Conservation (phyloP, 2,113 vertebrate genomes). For the Pseudolaguvia tuberculata region DNA sequence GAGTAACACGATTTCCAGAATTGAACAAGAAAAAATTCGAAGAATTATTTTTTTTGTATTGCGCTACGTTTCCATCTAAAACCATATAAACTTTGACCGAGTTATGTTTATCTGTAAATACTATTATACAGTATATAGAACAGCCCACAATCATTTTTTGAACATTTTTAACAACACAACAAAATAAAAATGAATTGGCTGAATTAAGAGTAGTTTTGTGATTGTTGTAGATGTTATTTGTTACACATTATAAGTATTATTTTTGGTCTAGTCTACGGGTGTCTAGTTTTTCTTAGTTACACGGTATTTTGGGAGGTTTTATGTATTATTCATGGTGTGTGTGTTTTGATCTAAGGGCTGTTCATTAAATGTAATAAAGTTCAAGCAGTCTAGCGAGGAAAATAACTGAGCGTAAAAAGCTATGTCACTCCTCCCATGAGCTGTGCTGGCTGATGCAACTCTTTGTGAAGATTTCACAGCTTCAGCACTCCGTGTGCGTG, state of each 20-base stretch:
- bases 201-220: not conserved
- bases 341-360: not conserved
- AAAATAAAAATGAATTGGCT: not conserved
- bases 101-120: too few species aligned
- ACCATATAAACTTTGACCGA: too few species aligned
- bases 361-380: not conserved
- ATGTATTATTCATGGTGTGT: not conserved
- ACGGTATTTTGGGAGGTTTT: too few species aligned
- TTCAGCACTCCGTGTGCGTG: not conserved
- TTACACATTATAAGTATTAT: not conserved
- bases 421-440: slow-evolving; percentile 30
- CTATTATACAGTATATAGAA: too few species aligned
- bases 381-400: not conserved
- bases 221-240: too few species aligned
- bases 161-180: too few species aligned
- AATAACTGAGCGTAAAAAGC: not conserved
- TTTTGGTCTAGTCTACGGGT: not conserved
- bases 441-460: slow-evolving; percentile 69
- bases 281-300: not conserved
- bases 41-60: too few species aligned
- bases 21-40: not conserved
- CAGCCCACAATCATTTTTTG: too few species aligned
- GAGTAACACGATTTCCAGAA: not conserved
- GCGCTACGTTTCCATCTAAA: too few species aligned
- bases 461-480: slow-evolving; percentile 51